Evolutionary conservation across 2,113 vertebrate genomes (phyloP).

Genomic region (Ceuthmochares aereus): DNA sequence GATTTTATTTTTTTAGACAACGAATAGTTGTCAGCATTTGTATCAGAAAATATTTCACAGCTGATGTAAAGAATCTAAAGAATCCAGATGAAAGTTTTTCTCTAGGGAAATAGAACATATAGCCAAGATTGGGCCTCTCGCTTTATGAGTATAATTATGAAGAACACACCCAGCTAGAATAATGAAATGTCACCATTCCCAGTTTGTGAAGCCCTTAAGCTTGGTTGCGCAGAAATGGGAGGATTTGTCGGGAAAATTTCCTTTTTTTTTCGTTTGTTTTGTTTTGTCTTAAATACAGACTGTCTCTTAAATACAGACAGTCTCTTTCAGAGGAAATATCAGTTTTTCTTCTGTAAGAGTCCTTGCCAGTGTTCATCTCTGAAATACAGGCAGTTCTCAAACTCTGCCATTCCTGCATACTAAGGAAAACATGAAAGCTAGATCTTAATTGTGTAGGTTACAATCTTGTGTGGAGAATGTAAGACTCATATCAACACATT

Average conservation of each 20-base stretch:
- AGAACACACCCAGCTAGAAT: neutral
- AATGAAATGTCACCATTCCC: too few species aligned
- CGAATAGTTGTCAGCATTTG: neutral
- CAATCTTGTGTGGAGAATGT: neutral
- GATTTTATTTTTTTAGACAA: neutral
- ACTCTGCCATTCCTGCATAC: neutral
- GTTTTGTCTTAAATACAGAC: too few species aligned
- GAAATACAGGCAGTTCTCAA: neutral
- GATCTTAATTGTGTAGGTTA: constrained; percentile 25
- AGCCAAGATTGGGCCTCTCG: neutral
- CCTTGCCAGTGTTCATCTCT: neutral
- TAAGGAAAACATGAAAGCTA: neutral
- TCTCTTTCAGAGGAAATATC: constrained; percentile 14
- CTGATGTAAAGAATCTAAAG: neutral
- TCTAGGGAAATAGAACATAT: neutral
- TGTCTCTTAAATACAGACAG: too few species aligned
- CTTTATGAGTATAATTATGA: neutral
- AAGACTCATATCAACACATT: neutral
- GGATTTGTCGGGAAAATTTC: too few species aligned
- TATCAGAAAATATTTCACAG: neutral
- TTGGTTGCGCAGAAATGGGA: too few species aligned
- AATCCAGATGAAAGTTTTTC: neutral
- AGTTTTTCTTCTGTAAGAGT: neutral
- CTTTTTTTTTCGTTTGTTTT: too few species aligned
- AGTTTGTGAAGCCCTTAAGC: too few species aligned